Percentiles rank a stretch among this genome's conserved stretches.
Conservation (phyloP, 2,888 invertebrate species). For the Pandemis cinnamomeana region DNA sequence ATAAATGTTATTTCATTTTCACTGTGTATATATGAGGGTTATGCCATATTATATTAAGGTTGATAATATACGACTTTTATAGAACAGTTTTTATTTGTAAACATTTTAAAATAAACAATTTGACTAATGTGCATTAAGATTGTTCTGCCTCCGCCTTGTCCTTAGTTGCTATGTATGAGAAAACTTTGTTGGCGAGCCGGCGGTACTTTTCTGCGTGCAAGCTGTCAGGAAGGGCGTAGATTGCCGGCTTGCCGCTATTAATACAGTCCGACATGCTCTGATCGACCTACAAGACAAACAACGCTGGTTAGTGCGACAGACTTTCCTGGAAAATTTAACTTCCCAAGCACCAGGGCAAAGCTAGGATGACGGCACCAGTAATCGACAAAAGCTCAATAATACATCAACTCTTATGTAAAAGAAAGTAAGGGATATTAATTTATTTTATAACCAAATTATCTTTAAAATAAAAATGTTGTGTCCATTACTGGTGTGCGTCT, state of each 20-base stretch:
- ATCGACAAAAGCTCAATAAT: no score
- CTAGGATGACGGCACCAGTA: no score
- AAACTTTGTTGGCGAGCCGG: slow-evolving; percentile 75
- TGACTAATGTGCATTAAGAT: slow-evolving; percentile 53
- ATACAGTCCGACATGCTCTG: slow-evolving; percentile 87
- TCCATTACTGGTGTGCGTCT: no score
- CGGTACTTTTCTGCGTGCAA: slow-evolving; percentile 78
- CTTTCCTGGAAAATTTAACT: no score
- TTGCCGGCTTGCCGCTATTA: slow-evolving; percentile 90
- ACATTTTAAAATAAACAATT: slow-evolving; percentile 62
- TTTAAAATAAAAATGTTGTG: no score
- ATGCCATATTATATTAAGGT: slow-evolving; percentile 49
- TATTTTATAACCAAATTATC: no score
- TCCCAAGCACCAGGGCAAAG: no score
- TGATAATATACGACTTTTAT: slow-evolving; percentile 48
- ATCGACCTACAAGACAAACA: slow-evolving; percentile 71
- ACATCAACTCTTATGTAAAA: no score
- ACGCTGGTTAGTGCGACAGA: neutral
- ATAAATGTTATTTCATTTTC: slow-evolving; percentile 56
- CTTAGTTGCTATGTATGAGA: slow-evolving; percentile 73
- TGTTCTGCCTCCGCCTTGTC: slow-evolving; percentile 62
- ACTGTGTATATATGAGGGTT: slow-evolving; percentile 29
- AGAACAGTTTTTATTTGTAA: slow-evolving; percentile 60
- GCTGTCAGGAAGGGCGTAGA: slow-evolving; percentile 86
- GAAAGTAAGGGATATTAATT: no score